These are phyloP conservation scores for Lepidonotus clava DNA, from an alignment of 2,888 invertebrate genomes.

Conservation along the genomic window DNA sequence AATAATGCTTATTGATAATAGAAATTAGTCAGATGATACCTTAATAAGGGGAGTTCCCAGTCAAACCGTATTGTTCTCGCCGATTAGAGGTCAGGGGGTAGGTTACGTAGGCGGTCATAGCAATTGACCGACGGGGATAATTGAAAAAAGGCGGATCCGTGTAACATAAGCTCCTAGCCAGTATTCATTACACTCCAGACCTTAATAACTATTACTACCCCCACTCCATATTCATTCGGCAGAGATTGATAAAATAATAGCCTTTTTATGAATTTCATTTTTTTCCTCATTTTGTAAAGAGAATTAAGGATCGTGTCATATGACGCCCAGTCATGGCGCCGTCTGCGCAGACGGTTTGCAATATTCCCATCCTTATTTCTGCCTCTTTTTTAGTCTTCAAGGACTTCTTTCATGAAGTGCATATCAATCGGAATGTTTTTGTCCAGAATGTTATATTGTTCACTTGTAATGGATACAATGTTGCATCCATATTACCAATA, in stretches of 20 bases:
- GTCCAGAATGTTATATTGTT: too few species aligned
- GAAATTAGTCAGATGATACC: conserved; percentile 11
- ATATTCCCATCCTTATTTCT: too few species aligned
- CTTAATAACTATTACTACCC: not conserved
- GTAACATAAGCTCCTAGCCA: not conserved
- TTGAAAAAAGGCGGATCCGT: not conserved
- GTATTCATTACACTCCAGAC: conserved; percentile 20
- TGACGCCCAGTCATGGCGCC: not conserved
- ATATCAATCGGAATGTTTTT: too few species aligned
- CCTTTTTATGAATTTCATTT: conserved; percentile 28
- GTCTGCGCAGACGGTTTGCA: too few species aligned
- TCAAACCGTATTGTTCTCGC: too few species aligned
- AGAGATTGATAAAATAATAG: not conserved
- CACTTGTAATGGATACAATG: not conserved
- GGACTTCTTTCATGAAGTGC: too few species aligned
- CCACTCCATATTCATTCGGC: not conserved
- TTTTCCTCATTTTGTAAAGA: conserved; percentile 2
- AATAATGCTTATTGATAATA: conserved; percentile 28
- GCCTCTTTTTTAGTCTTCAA: too few species aligned
- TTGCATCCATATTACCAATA: not conserved
- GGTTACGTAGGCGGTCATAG: not conserved
- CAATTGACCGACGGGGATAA: conserved; percentile 1
- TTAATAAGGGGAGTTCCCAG: not conserved
- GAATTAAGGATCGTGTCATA: conserved; percentile 1
- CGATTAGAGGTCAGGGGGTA: too few species aligned